These are phyloP conservation scores for Tribolium freemani DNA, from an alignment of 2,888 invertebrate species.

Conservation along the genomic window DNA sequence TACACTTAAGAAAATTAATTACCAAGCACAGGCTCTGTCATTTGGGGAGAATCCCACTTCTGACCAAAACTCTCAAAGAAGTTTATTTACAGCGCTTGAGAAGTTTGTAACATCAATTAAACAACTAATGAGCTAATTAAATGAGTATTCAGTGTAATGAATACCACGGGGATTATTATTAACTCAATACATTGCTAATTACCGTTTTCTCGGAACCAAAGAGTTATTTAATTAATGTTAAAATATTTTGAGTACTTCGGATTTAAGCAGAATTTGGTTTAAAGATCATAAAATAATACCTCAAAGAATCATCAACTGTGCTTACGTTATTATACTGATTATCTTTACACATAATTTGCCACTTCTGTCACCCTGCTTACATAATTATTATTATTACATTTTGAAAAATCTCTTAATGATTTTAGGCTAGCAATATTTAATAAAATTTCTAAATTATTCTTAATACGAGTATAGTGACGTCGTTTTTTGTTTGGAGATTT, in stretches of 20 bases:
- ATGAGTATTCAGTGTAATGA: conserved; percentile 70
- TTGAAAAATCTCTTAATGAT: too few relatives aligned
- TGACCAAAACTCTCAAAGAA: conserved; percentile 50
- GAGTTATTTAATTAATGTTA: conserved; percentile 60
- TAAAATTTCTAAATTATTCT: neutral
- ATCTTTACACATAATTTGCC: neutral
- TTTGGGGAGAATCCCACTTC: conserved; percentile 40
- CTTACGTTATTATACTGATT: neutral
- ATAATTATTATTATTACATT: too few relatives aligned
- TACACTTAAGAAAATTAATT: conserved; percentile 42
- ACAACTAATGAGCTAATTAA: conserved; percentile 71
- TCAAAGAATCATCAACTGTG: too few relatives aligned
- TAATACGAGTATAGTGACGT: neutral
- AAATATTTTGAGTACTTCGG: conserved; percentile 46
- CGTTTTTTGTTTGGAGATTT: neutral
- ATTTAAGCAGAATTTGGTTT: conserved; percentile 14
- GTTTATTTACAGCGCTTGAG: conserved; percentile 52
- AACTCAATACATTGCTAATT: conserved; percentile 61
- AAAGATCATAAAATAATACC: neutral
- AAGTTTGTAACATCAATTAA: conserved; percentile 69
- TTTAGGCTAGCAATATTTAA: neutral
- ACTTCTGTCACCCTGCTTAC: neutral
- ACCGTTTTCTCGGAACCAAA: conserved; percentile 57
- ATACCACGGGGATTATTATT: conserved; percentile 61
- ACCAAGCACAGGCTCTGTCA: conserved; percentile 36